Evolutionary conservation across 2,113 vertebrate species (phyloP), one percentile per base, ranked within the genome.

Genomic region (Chroicocephalus ridibundus): DNA sequence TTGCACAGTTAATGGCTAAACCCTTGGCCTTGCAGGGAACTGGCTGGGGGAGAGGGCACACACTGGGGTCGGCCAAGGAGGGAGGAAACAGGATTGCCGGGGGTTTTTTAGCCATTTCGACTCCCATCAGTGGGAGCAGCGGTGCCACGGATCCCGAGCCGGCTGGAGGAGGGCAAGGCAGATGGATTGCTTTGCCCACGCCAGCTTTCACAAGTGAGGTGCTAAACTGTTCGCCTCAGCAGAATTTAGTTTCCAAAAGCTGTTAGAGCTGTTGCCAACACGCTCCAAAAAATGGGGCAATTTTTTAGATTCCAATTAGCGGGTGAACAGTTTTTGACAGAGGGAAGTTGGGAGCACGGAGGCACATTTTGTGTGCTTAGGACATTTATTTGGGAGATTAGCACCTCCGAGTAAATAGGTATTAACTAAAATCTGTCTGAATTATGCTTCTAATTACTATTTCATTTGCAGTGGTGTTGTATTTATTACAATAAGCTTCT

Each of bases 351-450:
- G 42, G 66, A 93, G 84, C 42, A 15, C 1, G 15, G 81, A 87
- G 46, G 36, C 47, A 79, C 7, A 32, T 87, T 94, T 85, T 82
- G 22, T 80, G 55, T n/a, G 58, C 79, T 44, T 60, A 18, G 24
- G n/a, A 70, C 34, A 96, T 86, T 91, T 96, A 66, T 91, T 47
- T 94, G 46, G 68, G 79, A 94, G 82, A 96, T 94, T 94, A 97
- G 89, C 55, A 88, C 94, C 92, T 95, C 83, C 74, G 62, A 66
- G 88, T 70, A 96, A 96, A 96, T 85, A 96, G 86, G 90, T 77
- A 97, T 97, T 91, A 96, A 94, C 90, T 94, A 94, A 96, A 97
- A 94, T 84, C 86, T 91, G 46, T 47, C 92, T 96, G 94, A 97
- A 92, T 96, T 92, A 97, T 96, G 92, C 44, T 91, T 86, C 90